Percentiles rank a stretch among this genome's conserved stretches.
phyloP scores from a whole-genome alignment of 2,888 invertebrate species.

The Drosophila hamatofila region DNA sequence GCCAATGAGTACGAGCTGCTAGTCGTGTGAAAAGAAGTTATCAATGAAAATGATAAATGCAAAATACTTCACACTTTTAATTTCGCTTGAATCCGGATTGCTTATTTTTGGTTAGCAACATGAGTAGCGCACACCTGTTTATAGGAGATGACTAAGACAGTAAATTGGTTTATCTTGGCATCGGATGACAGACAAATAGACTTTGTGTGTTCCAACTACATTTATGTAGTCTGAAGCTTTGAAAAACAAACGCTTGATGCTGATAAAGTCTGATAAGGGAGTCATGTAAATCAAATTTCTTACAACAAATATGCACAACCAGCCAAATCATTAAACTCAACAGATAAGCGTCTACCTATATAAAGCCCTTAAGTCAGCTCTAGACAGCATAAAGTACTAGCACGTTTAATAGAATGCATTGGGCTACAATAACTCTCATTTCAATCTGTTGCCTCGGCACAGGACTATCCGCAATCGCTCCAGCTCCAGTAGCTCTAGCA shows the following conservation, averaged over 20 bases:
- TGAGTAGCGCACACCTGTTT: slow-evolving; percentile 7
- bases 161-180: slow-evolving; percentile 68
- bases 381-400: neutral
- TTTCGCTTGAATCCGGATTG: neutral
- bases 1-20: neutral
- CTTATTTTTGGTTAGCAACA: slow-evolving; percentile 15
- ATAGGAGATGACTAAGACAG: slow-evolving; percentile 59
- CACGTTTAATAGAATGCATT: slow-evolving; percentile 47
- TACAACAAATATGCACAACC: slow-evolving; percentile 48
- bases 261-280: slow-evolving; percentile 41
- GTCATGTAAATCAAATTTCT: slow-evolving; percentile 50
- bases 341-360: slow-evolving; percentile 49
- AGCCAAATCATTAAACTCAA: slow-evolving; percentile 31
- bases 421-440: slow-evolving; percentile 29
- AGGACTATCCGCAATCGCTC: slow-evolving; percentile 2
- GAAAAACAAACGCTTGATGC: slow-evolving; percentile 28
- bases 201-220: slow-evolving; percentile 40
- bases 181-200: slow-evolving; percentile 30
- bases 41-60: neutral
- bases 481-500: slow-evolving; percentile 16
- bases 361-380: slow-evolving; percentile 22
- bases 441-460: slow-evolving; percentile 43
- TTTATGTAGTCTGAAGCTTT: slow-evolving; percentile 27
- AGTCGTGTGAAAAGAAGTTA: neutral
- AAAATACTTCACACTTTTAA: slow-evolving; percentile 13